Conservation (phyloP, 2,888 invertebrate species). For the Protodeltote pygarga region DNA sequence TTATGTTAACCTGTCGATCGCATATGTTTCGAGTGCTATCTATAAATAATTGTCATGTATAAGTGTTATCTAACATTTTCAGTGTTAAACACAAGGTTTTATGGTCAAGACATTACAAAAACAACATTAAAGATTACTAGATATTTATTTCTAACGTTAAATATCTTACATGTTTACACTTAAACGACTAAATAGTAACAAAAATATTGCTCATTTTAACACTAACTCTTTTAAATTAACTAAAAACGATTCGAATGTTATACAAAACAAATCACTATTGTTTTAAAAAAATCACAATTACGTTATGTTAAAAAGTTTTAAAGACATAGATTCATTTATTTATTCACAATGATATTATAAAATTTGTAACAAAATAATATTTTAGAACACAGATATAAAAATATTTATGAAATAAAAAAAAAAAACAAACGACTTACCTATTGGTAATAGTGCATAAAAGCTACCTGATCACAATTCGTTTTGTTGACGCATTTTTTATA, state of each 20-base stretch:
- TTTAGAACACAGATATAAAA: slow-evolving; percentile 32
- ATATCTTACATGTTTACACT: slow-evolving; percentile 75
- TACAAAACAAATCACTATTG: slow-evolving; percentile 38
- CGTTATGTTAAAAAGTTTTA: slow-evolving; percentile 24
- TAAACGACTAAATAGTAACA: slow-evolving; percentile 77
- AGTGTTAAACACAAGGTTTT: slow-evolving; percentile 16
- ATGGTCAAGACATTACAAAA: slow-evolving; percentile 56
- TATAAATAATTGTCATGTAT: not conserved
- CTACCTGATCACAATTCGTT: not conserved
- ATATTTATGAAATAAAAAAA: slow-evolving; percentile 19
- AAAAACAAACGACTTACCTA: slow-evolving; percentile 44
- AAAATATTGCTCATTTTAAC: slow-evolving; percentile 80
- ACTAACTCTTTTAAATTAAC: slow-evolving; percentile 45
- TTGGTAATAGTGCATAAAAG: slow-evolving; percentile 32
- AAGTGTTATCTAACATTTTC: slow-evolving; percentile 7
- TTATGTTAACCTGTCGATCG: not conserved
- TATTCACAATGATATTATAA: too few relatives aligned
- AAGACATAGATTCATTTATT: slow-evolving; percentile 24
- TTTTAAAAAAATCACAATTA: slow-evolving; percentile 37
- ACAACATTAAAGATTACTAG: slow-evolving; percentile 62
- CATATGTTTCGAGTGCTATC: not conserved
- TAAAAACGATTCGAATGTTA: slow-evolving; percentile 38
- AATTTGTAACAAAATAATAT: slow-evolving; percentile 31
- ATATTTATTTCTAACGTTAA: slow-evolving; percentile 79
- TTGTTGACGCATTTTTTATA: slow-evolving; percentile 22